Evolutionary conservation across 2,888 invertebrate species (phyloP).

Genomic region (Aspidiotus rigidus): DNA sequence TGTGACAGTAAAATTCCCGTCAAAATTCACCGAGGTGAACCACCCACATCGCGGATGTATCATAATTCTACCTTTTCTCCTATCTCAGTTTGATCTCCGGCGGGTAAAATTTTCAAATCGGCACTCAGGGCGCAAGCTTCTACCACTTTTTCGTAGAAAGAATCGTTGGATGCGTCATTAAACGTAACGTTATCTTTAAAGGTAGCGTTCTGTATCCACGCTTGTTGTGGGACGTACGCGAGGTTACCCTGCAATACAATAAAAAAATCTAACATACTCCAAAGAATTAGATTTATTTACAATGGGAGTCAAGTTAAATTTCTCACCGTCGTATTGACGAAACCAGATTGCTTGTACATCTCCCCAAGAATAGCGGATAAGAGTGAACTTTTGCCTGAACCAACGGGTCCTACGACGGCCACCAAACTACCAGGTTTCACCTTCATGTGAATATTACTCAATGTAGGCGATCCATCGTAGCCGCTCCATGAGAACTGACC

Average conservation of each 20-base stretch:
- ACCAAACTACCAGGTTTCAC: constrained; percentile 60
- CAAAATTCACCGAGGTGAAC: neutral
- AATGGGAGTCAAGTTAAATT: neutral
- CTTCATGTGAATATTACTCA: constrained; percentile 66
- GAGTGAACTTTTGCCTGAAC: constrained; percentile 81
- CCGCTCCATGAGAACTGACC: constrained; percentile 82
- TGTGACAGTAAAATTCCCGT: constrained; percentile 31
- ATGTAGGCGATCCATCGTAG: constrained; percentile 50
- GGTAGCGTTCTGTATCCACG: constrained; percentile 97
- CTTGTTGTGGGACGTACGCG: constrained; percentile 88
- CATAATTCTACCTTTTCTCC: constrained; percentile 47
- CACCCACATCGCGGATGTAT: neutral
- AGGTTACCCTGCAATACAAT: constrained; percentile 45
- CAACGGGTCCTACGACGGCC: constrained; percentile 81
- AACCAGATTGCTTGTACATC: constrained; percentile 75
- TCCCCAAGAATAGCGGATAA: constrained; percentile 80
- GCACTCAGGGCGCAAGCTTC: constrained; percentile 82
- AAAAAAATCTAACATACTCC: neutral
- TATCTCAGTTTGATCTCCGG: constrained; percentile 95
- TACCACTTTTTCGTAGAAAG: constrained; percentile 67
- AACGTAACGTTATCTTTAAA: constrained; percentile 87
- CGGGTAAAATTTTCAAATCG: constrained; percentile 87
- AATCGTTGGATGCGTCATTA: constrained; percentile 62
- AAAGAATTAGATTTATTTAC: too few species aligned
- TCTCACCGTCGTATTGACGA: constrained; percentile 59